Conservation (phyloP, 1,140 invertebrate species). For the Platyscapa corneri region DNA sequence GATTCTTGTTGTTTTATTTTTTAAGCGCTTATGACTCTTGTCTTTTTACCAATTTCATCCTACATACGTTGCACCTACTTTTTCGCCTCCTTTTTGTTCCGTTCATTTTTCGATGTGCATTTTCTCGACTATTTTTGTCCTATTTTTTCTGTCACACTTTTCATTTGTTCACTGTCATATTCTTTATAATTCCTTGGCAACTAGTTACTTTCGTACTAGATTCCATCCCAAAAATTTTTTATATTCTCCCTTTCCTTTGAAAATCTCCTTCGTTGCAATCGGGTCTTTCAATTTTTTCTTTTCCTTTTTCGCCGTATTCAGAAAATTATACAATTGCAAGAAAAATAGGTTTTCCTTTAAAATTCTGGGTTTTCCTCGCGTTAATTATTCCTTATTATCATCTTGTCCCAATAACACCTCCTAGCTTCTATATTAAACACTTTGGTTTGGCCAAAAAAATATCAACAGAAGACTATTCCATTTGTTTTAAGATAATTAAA, state of each 20-base stretch:
- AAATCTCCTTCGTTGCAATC: neutral
- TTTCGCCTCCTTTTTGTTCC: neutral
- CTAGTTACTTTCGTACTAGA: neutral
- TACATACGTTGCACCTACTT: neutral
- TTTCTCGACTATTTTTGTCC: neutral
- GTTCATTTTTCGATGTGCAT: neutral
- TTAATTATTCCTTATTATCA: no score
- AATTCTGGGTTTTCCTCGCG: no score
- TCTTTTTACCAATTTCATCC: constrained; percentile 17
- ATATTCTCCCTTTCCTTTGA: neutral
- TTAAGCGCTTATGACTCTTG: constrained; percentile 11
- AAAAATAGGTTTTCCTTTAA: no score
- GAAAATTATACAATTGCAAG: no score
- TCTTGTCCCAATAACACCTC: no score
- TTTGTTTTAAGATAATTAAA: no score
- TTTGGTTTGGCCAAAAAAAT: no score
- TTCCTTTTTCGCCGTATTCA: no score
- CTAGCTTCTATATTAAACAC: no score
- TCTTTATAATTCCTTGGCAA: no score
- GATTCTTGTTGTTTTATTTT: constrained; percentile 3
- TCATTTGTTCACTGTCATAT: neutral
- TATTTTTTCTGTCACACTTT: constrained; percentile 2
- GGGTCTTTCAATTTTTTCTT: no score
- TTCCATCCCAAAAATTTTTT: neutral
- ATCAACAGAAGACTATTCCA: no score